Base-by-base conservation (phyloP, 2,888 invertebrate species). In the Pheosia tremula region DNA sequence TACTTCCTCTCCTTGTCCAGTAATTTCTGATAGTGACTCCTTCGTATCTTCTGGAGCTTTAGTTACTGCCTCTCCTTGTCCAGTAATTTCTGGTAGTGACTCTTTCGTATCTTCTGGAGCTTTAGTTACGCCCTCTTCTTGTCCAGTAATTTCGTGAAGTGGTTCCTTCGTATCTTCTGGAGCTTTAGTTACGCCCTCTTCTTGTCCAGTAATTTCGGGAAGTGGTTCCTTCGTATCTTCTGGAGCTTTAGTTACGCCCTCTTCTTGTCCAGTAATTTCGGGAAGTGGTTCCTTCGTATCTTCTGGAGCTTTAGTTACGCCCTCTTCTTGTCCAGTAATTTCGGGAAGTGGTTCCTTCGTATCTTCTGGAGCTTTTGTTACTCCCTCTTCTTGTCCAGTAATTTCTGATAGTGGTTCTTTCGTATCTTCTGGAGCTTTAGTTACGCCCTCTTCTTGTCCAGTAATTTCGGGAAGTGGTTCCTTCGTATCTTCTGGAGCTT, bases 51-150 rank as follows among this genome's bases (percentile, higher is more conserved):
- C 54, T n/a, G 54, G 38, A 38, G 38, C 7, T 54, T 54, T 36
- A 38, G 54, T 38, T n/a, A 38, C 5, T 5, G 7, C 24, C 24
- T 56, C 24, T 39, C 11, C 41, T 41, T 56, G 41, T 3, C 24
- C 10, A 58, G 58, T 59, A 11, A 41, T 50, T 37, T 41, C 50
- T 10, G 24, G 5, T 36, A 37, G 5, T 41, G 39, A 9, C 9
- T 13, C 53, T 53, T 37, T 53, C n/a, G 11, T 50, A 36, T 58
- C 50, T 37, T 56, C 54, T 49, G 61, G 11, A 13, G 39, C n/a
- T 57, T 58, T 57, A 36, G 60, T 63, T 39, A 36, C 50, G 60
- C 10, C 41, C 9, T 61, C 39, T 9, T 58, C 38, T n/a, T 36
- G 9, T 24, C 36, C 39, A 11, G 56, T 49, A 39, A 37, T 41